Evolutionary conservation across 1,140 invertebrate genomes (phyloP).

Genomic region (Drosophila repletoides): DNA sequence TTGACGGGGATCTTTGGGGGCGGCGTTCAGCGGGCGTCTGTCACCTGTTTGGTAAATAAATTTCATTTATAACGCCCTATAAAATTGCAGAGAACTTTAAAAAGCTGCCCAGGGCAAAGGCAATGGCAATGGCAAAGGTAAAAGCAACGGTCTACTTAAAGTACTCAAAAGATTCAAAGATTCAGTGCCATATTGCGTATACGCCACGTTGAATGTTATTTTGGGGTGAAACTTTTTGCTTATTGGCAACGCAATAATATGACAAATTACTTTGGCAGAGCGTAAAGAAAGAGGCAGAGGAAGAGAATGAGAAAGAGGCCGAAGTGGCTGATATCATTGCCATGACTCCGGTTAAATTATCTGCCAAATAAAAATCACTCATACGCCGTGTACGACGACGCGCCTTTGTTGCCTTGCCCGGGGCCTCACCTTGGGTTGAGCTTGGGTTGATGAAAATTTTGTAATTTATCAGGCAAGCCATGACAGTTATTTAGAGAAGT

Average conservation of each 20-base stretch:
- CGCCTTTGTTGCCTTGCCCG: conserved; percentile 49
- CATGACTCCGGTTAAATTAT: conserved; percentile 75
- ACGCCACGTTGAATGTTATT: conserved; percentile 14
- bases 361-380: conserved; percentile 76
- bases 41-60: conserved; percentile 57
- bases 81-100: conserved; percentile 39
- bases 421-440: background rate
- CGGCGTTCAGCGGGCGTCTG: conserved; percentile 20
- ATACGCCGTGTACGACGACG: conserved; percentile 55
- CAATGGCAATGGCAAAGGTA: too few relatives aligned
- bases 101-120: conserved; percentile 6
- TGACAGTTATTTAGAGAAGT: conserved; percentile 69
- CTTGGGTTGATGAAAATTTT: conserved; percentile 31
- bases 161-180: conserved; percentile 40
- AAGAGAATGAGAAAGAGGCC: background rate
- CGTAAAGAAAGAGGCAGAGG: conserved; percentile 3
- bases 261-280: conserved; percentile 65
- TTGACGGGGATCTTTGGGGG: conserved; percentile 35
- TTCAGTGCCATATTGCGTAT: conserved; percentile 7
- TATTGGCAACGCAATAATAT: conserved; percentile 37
- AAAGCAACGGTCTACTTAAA: conserved; percentile 58
- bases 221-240: conserved; percentile 11
- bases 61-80: conserved; percentile 43
- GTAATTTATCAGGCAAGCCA: conserved; percentile 62
- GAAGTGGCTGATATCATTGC: conserved; percentile 37